A percentile compares a stretch with the other conserved stretches of the same genome.
Evolutionary conservation across 2,113 vertebrate genomes (phyloP).

Genomic region (Perca schrenkii): DNA sequence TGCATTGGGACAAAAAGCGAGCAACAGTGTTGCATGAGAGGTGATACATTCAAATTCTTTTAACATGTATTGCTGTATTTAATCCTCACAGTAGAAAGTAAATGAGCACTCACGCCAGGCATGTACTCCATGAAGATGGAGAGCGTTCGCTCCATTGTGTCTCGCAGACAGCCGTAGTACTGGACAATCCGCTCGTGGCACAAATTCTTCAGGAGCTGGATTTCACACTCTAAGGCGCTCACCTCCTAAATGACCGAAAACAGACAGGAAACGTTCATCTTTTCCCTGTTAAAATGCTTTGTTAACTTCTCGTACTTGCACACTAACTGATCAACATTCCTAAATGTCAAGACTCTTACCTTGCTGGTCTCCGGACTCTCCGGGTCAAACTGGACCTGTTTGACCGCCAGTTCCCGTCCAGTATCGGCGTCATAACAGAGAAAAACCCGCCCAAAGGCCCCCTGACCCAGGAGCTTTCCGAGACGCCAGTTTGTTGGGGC

Average conservation of each 20-base stretch:
- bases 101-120: slow-evolving; percentile 90
- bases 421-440: slow-evolving; percentile 98
- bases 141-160: slow-evolving; percentile 93
- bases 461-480: slow-evolving; percentile 96
- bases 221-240: slow-evolving; percentile 97
- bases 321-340: neutral
- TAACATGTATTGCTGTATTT: too few relatives aligned
- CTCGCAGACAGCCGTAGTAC: slow-evolving; percentile 97
- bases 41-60: too few relatives aligned
- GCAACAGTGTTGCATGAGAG: too few relatives aligned
- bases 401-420: slow-evolving; percentile 95
- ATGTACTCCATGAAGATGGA: slow-evolving; percentile 99
- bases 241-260: slow-evolving; percentile 88
- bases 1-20: too few relatives aligned
- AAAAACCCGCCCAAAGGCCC: slow-evolving; percentile 96
- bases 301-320: too few relatives aligned
- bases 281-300: too few relatives aligned
- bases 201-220: slow-evolving; percentile 98
- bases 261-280: too few relatives aligned
- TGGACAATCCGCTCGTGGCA: slow-evolving; percentile 97
- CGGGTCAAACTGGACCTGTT: slow-evolving; percentile 98
- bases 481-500: slow-evolving; percentile 98
- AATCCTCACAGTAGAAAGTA: neutral
- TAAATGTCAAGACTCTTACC: slow-evolving; percentile 79
- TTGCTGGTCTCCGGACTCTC: slow-evolving; percentile 99